These are phyloP conservation scores for Scopus umbretta DNA, from an alignment of 2,113 vertebrate species.

Conservation along the genomic window DNA sequence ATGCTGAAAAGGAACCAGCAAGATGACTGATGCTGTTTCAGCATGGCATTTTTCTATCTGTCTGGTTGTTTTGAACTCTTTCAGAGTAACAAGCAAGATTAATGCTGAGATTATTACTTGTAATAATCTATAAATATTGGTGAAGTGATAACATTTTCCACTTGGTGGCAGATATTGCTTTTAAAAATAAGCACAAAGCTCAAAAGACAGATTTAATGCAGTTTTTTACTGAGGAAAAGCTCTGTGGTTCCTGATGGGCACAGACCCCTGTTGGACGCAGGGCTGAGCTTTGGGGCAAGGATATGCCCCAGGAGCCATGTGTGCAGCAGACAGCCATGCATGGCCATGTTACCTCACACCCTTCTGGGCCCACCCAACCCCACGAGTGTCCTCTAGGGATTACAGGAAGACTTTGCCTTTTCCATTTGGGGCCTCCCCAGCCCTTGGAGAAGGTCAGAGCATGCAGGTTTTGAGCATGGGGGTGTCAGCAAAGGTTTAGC, in stretches of 20 bases:
- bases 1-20: not conserved
- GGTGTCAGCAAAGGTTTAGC: not conserved
- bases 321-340: not conserved
- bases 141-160: slow-evolving; percentile 67
- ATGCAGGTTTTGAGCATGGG: not conserved
- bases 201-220: not conserved
- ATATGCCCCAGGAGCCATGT: not conserved
- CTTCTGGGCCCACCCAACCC: not conserved
- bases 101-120: not conserved
- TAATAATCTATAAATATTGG: slow-evolving; percentile 34
- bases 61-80: not conserved
- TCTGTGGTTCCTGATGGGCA: not conserved
- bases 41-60: not conserved
- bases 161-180: slow-evolving; percentile 67
- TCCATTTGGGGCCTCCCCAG: not conserved
- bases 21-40: not conserved
- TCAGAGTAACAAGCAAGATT: not conserved
- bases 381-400: not conserved
- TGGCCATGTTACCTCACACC: not conserved
- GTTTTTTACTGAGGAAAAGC: not conserved
- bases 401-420: not conserved
- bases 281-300: not conserved
- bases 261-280: not conserved
- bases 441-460: not conserved
- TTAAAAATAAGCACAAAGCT: slow-evolving; percentile 34